These are phyloP conservation scores for Asarcornis scutulata DNA, from an alignment of 2,113 vertebrate species.

Conservation along the genomic window DNA sequence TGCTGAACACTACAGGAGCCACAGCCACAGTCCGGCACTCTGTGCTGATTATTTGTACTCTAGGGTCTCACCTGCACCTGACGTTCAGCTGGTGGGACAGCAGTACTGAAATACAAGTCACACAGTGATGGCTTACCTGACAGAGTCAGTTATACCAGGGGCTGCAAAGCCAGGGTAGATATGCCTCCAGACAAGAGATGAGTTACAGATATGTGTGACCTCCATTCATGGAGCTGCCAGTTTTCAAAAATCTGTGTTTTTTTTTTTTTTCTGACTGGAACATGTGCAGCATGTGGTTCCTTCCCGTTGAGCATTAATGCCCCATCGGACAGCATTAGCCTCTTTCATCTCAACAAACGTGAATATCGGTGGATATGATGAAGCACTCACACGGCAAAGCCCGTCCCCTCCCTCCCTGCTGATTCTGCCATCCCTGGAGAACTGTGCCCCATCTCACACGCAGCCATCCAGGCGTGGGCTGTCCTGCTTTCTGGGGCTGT, in stretches of 20 bases:
- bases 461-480: not conserved
- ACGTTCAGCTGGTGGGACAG: not conserved
- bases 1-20: not conserved
- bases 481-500: not conserved
- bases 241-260: not conserved
- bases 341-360: not conserved
- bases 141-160: not conserved
- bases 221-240: not conserved
- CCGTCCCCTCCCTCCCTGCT: not conserved
- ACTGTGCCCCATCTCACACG: rapidly evolving
- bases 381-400: not conserved
- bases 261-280: not conserved
- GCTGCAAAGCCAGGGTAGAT: not conserved
- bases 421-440: not conserved
- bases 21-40: not conserved
- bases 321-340: not conserved
- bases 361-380: not conserved
- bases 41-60: not conserved
- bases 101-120: rapidly evolving
- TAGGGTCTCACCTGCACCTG: not conserved
- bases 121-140: not conserved
- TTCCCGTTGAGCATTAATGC: not conserved
- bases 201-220: not conserved
- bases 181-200: not conserved
- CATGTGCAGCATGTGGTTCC: not conserved